A percentile compares a stretch with the other conserved stretches of the same genome.
Evolutionary conservation across 2,888 invertebrate species (phyloP).

Genomic region (Pyralis farinalis): DNA sequence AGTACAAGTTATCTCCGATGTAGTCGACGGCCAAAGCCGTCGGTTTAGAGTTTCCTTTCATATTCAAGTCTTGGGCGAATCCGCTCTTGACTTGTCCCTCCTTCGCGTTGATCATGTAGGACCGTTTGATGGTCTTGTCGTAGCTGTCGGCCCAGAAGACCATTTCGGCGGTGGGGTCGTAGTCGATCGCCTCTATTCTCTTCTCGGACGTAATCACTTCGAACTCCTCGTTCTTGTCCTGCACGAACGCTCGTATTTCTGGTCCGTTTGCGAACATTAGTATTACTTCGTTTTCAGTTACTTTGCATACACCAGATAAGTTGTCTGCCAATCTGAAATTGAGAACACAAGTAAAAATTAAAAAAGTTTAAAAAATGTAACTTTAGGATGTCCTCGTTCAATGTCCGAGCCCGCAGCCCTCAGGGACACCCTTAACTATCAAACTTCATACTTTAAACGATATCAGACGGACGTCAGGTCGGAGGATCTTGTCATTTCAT

Average conservation of each 20-base stretch:
- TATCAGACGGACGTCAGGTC: no score
- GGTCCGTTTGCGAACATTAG: slow-evolving; percentile 91
- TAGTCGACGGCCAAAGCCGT: slow-evolving; percentile 96
- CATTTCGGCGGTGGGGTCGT: slow-evolving; percentile 90
- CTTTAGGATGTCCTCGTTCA: no score
- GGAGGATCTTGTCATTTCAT: no score
- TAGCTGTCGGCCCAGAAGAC: slow-evolving; percentile 98
- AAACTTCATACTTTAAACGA: no score
- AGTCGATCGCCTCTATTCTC: slow-evolving; percentile 95
- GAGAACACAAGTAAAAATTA: no score
- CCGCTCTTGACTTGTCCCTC: slow-evolving; percentile 90
- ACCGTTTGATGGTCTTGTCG: slow-evolving; percentile 94
- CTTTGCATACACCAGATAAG: slow-evolving; percentile 91
- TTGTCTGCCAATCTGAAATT: slow-evolving; percentile 83
- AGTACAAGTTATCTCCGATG: slow-evolving; percentile 95
- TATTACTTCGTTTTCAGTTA: slow-evolving; percentile 83
- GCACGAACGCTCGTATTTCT: slow-evolving; percentile 89
- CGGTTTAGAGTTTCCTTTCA: slow-evolving; percentile 91
- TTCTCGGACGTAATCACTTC: slow-evolving; percentile 92
- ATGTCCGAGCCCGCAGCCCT: no score
- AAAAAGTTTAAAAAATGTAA: no score
- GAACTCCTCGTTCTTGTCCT: slow-evolving; percentile 85
- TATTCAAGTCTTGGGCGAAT: slow-evolving; percentile 92
- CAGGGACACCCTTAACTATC: no score
- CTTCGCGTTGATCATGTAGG: slow-evolving; percentile 91